These are phyloP conservation scores for Crocallis elinguaria DNA, from an alignment of 2,888 invertebrate genomes.

Conservation along the genomic window DNA sequence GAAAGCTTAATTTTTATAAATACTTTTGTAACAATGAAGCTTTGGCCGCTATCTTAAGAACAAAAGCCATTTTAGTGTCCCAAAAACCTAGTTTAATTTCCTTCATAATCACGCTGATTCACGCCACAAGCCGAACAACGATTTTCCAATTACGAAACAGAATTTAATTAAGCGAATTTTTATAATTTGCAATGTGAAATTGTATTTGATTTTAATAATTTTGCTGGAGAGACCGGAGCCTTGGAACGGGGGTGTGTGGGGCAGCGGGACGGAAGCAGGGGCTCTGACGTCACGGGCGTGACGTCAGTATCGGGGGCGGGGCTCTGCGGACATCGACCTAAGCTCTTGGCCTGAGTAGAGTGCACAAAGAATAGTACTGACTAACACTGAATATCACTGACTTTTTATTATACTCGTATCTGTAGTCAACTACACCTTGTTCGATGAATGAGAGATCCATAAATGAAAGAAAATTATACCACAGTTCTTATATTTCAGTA, in stretches of 20 bases:
- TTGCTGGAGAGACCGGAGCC: slow-evolving; percentile 52
- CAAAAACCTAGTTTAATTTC: background rate
- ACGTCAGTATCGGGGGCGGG: slow-evolving; percentile 73
- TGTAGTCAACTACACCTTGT: too few species aligned
- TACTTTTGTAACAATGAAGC: too few species aligned
- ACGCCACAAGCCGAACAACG: slow-evolving; percentile 12
- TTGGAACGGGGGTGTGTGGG: slow-evolving; percentile 44
- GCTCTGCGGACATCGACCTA: slow-evolving; percentile 67
- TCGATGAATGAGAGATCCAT: too few species aligned
- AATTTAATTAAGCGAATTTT: slow-evolving; percentile 26
- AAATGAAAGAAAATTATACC: too few species aligned
- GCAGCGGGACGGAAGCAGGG: slow-evolving; percentile 57
- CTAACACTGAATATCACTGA: background rate
- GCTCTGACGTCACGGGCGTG: slow-evolving; percentile 74
- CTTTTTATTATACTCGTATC: too few species aligned
- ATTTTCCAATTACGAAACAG: slow-evolving; percentile 12
- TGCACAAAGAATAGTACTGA: slow-evolving; percentile 1
- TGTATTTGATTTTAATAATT: slow-evolving; percentile 52
- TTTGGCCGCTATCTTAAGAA: too few species aligned
- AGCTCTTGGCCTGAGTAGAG: slow-evolving; percentile 11
- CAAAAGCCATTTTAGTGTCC: background rate
- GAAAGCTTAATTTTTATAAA: too few species aligned
- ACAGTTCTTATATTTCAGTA: too few species aligned
- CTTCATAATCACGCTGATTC: slow-evolving; percentile 10
- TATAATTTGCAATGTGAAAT: slow-evolving; percentile 46